A percentile compares a stretch with the other conserved stretches of the same genome.
These are phyloP conservation scores for Luperina testacea DNA, from an alignment of 2,888 invertebrate species.

Conservation along the genomic window DNA sequence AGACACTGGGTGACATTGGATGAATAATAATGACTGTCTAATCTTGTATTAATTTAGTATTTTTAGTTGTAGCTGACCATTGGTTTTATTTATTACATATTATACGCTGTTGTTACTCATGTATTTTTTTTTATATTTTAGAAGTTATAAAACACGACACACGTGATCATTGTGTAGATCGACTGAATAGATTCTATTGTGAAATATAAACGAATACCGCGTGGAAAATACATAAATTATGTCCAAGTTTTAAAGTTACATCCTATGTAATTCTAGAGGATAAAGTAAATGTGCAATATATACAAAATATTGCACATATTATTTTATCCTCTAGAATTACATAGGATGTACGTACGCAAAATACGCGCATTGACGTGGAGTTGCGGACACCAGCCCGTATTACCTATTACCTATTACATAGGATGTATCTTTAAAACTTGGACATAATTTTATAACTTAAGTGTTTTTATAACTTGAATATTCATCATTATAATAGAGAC, in stretches of 20 bases:
- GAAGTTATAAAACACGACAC: conserved; percentile 13
- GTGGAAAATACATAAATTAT: conserved; percentile 22
- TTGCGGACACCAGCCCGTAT: too few relatives aligned
- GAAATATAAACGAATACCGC: conserved; percentile 8
- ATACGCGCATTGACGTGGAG: too few relatives aligned
- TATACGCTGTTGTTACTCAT: conserved; percentile 8
- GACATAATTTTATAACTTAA: too few relatives aligned
- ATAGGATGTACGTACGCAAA: too few relatives aligned
- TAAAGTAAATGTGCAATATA: background rate
- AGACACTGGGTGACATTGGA: conserved; percentile 44
- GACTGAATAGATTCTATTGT: conserved; percentile 29
- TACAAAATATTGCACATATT: background rate
- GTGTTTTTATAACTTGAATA: background rate
- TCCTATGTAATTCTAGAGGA: background rate
- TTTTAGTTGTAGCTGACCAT: conserved; percentile 20
- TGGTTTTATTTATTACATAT: conserved; percentile 38
- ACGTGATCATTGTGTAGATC: conserved; percentile 16
- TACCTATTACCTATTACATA: too few relatives aligned
- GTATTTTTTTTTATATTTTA: conserved; percentile 16
- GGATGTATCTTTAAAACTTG: too few relatives aligned
- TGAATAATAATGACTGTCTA: conserved; percentile 43
- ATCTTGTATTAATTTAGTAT: conserved; percentile 41
- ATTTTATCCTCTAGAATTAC: too few relatives aligned
- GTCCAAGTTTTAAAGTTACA: conserved; percentile 20
- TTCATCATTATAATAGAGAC: conserved; percentile 10